These are phyloP conservation scores for Anarrhichthys ocellatus DNA, from an alignment of 2,113 vertebrate species.

Conservation along the genomic window DNA sequence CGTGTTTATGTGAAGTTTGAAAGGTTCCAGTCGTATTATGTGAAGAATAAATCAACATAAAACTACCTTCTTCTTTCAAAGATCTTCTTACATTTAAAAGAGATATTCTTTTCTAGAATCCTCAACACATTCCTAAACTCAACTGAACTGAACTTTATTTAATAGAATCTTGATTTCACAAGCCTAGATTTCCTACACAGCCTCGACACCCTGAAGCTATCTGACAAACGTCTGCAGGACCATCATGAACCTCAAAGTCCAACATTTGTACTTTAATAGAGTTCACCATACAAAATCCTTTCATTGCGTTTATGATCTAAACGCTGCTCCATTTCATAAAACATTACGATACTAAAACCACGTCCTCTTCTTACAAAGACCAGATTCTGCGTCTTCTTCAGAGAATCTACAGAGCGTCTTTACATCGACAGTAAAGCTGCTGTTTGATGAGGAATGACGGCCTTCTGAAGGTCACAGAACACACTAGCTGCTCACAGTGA, in stretches of 20 bases:
- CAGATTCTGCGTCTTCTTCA: background rate
- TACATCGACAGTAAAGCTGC: slow-evolving; percentile 52
- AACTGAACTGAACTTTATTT: background rate
- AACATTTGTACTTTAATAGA: background rate
- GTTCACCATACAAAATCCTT: background rate
- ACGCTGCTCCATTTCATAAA: background rate
- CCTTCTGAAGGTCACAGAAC: slow-evolving; percentile 71
- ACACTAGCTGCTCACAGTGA: slow-evolving; percentile 1
- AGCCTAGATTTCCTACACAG: no score
- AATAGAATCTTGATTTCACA: background rate
- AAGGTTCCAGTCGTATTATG: no score
- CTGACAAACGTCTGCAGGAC: slow-evolving; percentile 8
- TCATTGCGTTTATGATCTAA: background rate
- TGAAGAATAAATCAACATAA: no score
- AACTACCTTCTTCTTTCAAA: no score
- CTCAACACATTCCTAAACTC: no score
- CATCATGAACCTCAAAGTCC: background rate
- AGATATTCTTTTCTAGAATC: no score
- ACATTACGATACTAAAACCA: background rate
- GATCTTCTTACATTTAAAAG: no score
- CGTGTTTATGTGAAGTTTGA: no score
- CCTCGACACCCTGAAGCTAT: background rate
- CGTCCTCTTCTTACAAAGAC: background rate
- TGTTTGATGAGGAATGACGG: slow-evolving; percentile 42
- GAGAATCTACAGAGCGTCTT: no score